Evolutionary conservation across 2,113 vertebrate genomes (phyloP).

Genomic region (Upupa epops): DNA sequence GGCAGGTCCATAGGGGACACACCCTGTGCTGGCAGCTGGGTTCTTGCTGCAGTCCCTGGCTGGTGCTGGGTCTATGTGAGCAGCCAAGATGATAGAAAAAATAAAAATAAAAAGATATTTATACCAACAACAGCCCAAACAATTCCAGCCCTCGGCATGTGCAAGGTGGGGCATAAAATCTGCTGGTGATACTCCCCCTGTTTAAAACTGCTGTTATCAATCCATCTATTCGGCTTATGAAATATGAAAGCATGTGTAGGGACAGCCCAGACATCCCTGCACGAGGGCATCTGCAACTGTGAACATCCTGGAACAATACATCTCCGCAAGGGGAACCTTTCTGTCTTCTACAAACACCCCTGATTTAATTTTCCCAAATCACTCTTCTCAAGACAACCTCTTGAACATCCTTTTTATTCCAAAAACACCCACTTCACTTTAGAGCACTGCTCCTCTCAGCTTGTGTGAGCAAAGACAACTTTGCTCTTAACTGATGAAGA

Average conservation of each 20-base stretch:
- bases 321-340: background rate
- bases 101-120: background rate
- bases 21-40: too few relatives aligned
- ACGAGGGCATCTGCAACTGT: background rate
- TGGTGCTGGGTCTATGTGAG: background rate
- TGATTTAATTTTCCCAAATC: background rate
- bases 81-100: background rate
- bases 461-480: background rate
- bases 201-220: accelerated
- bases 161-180: too few relatives aligned
- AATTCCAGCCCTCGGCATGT: accelerated
- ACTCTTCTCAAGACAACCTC: background rate
- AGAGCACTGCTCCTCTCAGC: background rate
- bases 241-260: accelerated
- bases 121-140: too few relatives aligned
- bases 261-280: background rate
- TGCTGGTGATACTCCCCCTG: background rate
- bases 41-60: background rate
- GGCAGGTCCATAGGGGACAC: too few relatives aligned
- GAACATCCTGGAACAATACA: background rate
- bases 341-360: background rate
- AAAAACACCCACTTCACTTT: background rate
- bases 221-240: accelerated
- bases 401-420: background rate
- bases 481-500: background rate